Base-by-base conservation (phyloP, 2,888 invertebrate genomes). In the Drosophila anomelani region DNA sequence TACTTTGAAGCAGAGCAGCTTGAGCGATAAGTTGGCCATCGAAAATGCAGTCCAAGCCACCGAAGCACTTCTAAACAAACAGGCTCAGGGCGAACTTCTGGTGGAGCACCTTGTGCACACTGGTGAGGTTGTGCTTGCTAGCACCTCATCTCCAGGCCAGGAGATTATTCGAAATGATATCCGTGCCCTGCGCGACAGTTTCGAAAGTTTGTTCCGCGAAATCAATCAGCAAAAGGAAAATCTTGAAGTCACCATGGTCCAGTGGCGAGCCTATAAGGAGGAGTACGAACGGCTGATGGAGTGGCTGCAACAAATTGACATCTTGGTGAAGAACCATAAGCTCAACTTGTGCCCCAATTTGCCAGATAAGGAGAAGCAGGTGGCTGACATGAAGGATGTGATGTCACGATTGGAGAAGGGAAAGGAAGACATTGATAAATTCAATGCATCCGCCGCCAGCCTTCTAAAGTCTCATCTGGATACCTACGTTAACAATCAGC, bases 261-360 rank as follows among this genome's bases (percentile, higher is more conserved):
- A 97, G 88, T 97, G 97, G 96, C 94, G 97, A 62, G 96, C 97
- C 73, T 98, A 97, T 93, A 98, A 98, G 92, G 98, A 98, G 89
- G 98, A 98, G 92, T 97, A 97, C 89, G 98, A 98, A 91, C 94
- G 97, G 71, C 93, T 98, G 17, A 97, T 97, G 57, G 98, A 98
- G 91, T 98, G 98, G 98, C 92, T 98, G 36, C 98, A 98, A 89
- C 97, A 98, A 91, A 97, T 97, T 88, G 97, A 98, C 85, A 97
- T 97, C 84, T 94, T 97, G 10, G 96, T 97, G 13, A 98, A 98
- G 91, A 97, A 97, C 64, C 97, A 98, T 85, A 98, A 98, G 92
- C 95, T 97, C 29, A 96, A 96, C 26, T 93, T 97, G 13, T 94
- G 96, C 29, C 95, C 97, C 4, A 96, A 95, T 62, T 93, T 97